phyloP scores from a whole-genome alignment of 2,797 vertebrate species.

The Lepilemur ruficaudatus region DNA sequence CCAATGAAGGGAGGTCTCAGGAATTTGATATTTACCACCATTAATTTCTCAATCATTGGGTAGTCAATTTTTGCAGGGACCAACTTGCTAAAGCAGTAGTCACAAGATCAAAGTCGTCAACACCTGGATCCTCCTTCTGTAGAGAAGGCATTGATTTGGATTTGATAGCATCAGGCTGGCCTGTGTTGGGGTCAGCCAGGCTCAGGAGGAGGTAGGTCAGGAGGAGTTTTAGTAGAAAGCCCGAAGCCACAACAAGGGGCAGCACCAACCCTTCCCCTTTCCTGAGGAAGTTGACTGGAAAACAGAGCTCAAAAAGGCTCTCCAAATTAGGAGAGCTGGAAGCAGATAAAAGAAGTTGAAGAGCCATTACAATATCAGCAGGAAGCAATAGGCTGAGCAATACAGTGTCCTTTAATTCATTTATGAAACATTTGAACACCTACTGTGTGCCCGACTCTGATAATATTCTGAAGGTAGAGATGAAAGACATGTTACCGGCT shows the following conservation, averaged over 20 bases:
- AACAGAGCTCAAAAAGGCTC: background rate
- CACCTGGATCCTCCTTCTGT: background rate
- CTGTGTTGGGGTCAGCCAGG: background rate
- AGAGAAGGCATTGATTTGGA: background rate
- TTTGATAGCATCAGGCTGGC: background rate
- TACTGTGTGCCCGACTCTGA: too few species aligned
- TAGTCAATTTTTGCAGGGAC: background rate
- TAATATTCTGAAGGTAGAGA: background rate
- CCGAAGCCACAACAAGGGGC: background rate
- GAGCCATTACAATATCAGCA: background rate
- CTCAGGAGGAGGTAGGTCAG: background rate
- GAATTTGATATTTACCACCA: background rate
- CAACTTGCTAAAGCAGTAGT: background rate
- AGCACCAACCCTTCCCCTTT: background rate
- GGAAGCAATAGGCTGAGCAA: background rate
- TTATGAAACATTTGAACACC: background rate
- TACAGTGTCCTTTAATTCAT: background rate
- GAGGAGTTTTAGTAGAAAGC: background rate
- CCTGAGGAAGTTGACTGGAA: background rate
- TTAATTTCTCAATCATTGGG: background rate
- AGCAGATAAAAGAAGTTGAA: background rate
- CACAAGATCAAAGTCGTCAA: background rate
- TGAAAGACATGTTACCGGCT: background rate
- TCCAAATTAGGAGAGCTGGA: background rate
- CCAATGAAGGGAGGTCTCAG: background rate